These are phyloP conservation scores for Lepidurus couesii DNA, from an alignment of 1,140 invertebrate species.

Conservation along the genomic window DNA sequence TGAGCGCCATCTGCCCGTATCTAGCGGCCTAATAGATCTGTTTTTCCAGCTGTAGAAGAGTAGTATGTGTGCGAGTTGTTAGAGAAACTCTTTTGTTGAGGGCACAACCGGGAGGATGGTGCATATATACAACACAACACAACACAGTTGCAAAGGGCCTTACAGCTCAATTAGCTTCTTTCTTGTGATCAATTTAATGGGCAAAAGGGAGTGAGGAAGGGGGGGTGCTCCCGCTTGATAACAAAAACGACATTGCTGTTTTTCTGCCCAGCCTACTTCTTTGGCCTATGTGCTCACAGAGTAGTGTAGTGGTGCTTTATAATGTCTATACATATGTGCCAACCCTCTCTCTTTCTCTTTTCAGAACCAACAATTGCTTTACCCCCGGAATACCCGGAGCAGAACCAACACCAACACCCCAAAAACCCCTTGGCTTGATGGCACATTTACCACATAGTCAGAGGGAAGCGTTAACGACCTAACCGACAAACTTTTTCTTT, in stretches of 20 bases:
- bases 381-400: neutral
- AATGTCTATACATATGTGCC: neutral
- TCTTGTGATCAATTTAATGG: slow-evolving; percentile 19
- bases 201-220: neutral
- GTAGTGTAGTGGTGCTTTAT: too few species aligned
- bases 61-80: neutral
- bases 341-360: neutral
- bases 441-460: slow-evolving; percentile 11
- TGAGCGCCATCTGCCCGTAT: neutral
- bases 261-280: neutral
- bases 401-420: neutral
- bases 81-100: neutral
- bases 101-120: neutral
- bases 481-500: slow-evolving; percentile 11
- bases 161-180: slow-evolving; percentile 19
- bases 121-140: neutral
- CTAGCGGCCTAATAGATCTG: slow-evolving; percentile 3
- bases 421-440: slow-evolving; percentile 11
- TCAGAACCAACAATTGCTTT: neutral
- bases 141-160: neutral
- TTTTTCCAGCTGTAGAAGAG: slow-evolving; percentile 3
- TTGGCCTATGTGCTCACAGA: neutral
- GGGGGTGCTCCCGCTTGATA: neutral
- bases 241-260: neutral
- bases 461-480: slow-evolving; percentile 17